These are phyloP conservation scores for Haliclystus octoradiatus DNA, from an alignment of 30 jellyfish, hydroid and myxozoan species.

Conservation along the genomic window DNA sequence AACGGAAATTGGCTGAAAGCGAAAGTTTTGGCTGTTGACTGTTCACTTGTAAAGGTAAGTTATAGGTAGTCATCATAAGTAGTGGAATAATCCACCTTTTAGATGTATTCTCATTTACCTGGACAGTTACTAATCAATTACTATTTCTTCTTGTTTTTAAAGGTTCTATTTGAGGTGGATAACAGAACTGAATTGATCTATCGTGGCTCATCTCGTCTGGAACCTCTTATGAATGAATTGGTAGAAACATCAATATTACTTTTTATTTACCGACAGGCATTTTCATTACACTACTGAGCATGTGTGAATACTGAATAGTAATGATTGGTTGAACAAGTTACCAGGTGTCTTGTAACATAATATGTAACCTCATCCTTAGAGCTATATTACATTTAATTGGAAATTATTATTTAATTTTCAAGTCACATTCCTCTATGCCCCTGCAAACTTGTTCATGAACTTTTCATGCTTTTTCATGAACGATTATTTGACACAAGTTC, in stretches of 20 bases:
- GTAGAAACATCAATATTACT: conserved; percentile 5
- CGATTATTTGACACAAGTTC: too few relatives aligned
- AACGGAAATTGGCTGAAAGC: conserved; percentile 92
- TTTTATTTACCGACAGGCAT: neutral
- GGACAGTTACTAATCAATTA: neutral
- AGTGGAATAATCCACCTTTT: neutral
- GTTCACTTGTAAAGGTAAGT: conserved; percentile 74
- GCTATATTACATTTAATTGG: too few relatives aligned
- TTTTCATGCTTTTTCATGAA: too few relatives aligned
- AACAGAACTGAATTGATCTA: conserved; percentile 84
- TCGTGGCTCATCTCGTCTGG: conserved; percentile 86
- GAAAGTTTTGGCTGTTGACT: conserved; percentile 59
- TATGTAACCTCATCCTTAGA: too few relatives aligned
- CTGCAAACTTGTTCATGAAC: too few relatives aligned
- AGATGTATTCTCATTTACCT: neutral
- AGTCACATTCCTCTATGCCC: too few relatives aligned
- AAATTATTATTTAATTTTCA: too few relatives aligned
- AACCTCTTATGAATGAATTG: conserved; percentile 63
- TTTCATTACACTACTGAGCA: neutral
- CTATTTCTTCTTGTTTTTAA: neutral
- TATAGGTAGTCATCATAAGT: neutral
- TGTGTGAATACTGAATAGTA: neutral
- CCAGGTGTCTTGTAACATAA: too few relatives aligned
- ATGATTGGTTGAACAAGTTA: neutral
- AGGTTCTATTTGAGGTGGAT: conserved; percentile 78